Conservation (phyloP, 35 echinoderm and acorn worm species). For the Eucidaris tribuloides region DNA sequence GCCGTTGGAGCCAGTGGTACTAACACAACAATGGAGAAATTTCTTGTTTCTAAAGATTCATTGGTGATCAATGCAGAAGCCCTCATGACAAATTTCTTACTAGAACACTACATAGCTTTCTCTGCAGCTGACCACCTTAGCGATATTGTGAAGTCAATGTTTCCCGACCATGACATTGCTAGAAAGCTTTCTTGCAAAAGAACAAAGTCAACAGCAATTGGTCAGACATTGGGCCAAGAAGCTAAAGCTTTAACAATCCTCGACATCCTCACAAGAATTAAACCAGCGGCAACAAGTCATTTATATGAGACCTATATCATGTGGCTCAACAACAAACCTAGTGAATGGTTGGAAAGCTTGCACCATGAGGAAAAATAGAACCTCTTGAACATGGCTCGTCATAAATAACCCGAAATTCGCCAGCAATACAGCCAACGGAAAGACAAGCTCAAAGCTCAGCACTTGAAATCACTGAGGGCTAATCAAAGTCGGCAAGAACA, state of each 20-base stretch:
- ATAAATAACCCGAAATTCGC: background rate
- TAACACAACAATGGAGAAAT: background rate
- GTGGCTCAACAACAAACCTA: conserved; percentile 24
- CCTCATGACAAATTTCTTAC: background rate
- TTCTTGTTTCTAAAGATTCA: background rate
- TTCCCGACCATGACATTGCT: background rate
- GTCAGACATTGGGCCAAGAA: background rate
- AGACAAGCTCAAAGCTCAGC: conserved; percentile 9
- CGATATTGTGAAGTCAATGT: background rate
- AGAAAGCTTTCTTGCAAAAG: background rate
- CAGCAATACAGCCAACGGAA: background rate
- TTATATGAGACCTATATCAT: conserved; percentile 24
- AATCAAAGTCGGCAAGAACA: background rate
- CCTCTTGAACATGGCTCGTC: background rate
- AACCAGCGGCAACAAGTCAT: conserved; percentile 27
- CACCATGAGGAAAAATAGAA: background rate
- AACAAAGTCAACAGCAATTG: background rate
- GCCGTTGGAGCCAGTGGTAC: background rate
- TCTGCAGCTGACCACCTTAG: background rate
- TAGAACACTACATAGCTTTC: background rate
- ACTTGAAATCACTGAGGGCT: background rate
- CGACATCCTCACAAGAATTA: conserved; percentile 5
- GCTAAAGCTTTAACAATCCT: background rate
- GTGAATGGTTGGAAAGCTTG: conserved; percentile 7
- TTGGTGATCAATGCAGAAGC: background rate